Evolutionary conservation across 1,140 invertebrate species (phyloP).

Genomic region (Brachionus manjavacas): DNA sequence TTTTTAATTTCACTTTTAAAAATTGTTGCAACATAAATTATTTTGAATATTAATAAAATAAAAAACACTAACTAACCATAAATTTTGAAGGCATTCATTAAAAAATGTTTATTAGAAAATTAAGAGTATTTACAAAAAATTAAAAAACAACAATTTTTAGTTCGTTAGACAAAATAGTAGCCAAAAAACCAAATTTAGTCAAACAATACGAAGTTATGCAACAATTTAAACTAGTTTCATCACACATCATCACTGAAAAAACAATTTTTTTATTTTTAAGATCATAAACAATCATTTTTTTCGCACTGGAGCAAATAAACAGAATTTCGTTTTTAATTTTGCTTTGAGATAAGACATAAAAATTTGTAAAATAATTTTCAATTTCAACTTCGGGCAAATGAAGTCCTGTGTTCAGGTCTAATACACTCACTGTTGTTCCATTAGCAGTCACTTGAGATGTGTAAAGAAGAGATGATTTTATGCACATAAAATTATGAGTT

Average conservation of each 20-base stretch:
- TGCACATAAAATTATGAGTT: neutral
- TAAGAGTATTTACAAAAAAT: neutral
- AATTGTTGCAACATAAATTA: too few relatives aligned
- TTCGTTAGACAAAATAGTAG: neutral
- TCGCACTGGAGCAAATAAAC: neutral
- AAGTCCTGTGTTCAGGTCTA: neutral
- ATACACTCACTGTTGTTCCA: neutral
- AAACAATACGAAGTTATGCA: neutral
- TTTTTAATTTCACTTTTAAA: too few relatives aligned
- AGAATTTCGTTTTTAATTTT: conserved; percentile 16
- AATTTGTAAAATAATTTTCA: neutral
- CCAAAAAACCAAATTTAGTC: neutral
- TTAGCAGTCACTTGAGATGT: neutral
- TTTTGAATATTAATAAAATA: too few relatives aligned
- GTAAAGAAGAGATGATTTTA: neutral
- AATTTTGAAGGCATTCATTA: neutral
- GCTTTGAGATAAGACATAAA: neutral
- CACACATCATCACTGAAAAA: neutral
- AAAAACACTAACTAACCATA: too few relatives aligned
- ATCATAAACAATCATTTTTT: conserved; percentile 4
- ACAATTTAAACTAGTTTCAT: neutral
- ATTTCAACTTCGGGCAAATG: neutral
- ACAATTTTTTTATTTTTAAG: neutral
- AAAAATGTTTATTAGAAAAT: neutral
- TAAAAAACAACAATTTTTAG: neutral